Conservation (phyloP, 2,113 vertebrate species). For the Labrus mixtus region DNA sequence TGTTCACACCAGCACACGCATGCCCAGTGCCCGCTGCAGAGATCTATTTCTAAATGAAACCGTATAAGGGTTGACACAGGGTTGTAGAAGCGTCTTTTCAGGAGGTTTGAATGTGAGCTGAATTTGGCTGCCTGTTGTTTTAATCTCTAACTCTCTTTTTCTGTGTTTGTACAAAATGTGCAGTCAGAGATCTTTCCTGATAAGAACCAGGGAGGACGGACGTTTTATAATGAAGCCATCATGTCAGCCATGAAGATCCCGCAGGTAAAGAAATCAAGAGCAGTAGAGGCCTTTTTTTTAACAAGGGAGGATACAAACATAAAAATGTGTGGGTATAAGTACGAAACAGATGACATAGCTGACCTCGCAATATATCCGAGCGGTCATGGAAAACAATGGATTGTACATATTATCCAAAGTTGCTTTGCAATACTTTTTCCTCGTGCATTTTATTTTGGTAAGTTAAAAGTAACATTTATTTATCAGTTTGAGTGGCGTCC, state of each 20-base stretch:
- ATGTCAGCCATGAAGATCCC: conserved; percentile 90
- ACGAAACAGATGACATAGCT: no score
- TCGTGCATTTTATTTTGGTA: no score
- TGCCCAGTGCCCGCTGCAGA: no score
- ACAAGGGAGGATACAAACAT: not conserved
- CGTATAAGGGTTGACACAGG: no score
- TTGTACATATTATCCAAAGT: no score
- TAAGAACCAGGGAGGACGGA: conserved; percentile 88
- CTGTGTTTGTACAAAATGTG: conserved; percentile 21
- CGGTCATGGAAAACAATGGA: no score
- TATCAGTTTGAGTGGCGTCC: no score
- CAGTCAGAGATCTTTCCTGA: conserved; percentile 92
- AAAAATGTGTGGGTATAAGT: no score
- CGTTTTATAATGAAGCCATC: conserved; percentile 89
- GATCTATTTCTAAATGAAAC: not conserved
- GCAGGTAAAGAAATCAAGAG: conserved; percentile 80
- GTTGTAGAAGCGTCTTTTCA: not conserved
- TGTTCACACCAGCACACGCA: no score
- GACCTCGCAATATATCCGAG: no score
- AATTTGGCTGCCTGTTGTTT: not conserved
- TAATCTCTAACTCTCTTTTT: not conserved
- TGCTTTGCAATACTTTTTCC: no score
- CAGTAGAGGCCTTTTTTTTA: not conserved
- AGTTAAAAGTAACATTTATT: no score
- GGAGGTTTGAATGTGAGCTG: not conserved